Percentiles rank a stretch among this genome's conserved stretches.
Conservation (phyloP, 2,888 invertebrate species). For the Adelognathus sp. region DNA sequence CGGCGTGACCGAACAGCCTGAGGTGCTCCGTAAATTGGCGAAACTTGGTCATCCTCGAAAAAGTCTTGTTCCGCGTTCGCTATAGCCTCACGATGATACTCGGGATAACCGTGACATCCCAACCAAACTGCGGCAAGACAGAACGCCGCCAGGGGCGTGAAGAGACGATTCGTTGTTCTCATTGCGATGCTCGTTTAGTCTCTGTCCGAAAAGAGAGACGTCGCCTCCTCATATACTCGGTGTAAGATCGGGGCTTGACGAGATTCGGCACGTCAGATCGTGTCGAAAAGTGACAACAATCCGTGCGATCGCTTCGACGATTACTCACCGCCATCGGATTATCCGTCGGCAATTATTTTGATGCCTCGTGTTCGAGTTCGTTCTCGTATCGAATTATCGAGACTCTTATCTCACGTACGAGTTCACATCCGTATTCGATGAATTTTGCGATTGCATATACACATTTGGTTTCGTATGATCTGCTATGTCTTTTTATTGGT, state of each 20-base stretch:
- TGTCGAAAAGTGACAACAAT: conserved; percentile 34
- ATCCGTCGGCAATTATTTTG: conserved; percentile 14
- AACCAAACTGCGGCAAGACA: conserved; percentile 10
- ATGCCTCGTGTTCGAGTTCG: background rate
- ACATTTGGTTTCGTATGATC: too few species aligned
- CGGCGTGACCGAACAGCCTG: background rate
- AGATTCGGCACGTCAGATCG: conserved; percentile 25
- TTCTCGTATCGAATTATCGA: background rate
- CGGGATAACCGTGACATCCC: conserved; percentile 27
- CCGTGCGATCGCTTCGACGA: too few species aligned
- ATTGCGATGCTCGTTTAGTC: conserved; percentile 23
- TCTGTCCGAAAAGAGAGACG: conserved; percentile 1
- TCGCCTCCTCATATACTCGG: conserved; percentile 15
- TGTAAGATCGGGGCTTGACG: background rate
- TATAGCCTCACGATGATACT: background rate
- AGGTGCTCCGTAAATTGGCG: background rate
- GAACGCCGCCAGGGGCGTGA: conserved; percentile 7
- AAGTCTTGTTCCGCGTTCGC: background rate
- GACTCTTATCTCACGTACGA: conserved; percentile 4
- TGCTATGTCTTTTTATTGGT: too few species aligned
- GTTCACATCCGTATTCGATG: background rate
- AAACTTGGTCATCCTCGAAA: background rate
- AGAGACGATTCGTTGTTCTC: conserved; percentile 13
- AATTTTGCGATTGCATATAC: background rate
- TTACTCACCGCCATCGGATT: conserved; percentile 10